A percentile compares a stretch with the other conserved stretches of the same genome.
Conservation (phyloP, 2,888 invertebrate species). For the Tipula lateralis region DNA sequence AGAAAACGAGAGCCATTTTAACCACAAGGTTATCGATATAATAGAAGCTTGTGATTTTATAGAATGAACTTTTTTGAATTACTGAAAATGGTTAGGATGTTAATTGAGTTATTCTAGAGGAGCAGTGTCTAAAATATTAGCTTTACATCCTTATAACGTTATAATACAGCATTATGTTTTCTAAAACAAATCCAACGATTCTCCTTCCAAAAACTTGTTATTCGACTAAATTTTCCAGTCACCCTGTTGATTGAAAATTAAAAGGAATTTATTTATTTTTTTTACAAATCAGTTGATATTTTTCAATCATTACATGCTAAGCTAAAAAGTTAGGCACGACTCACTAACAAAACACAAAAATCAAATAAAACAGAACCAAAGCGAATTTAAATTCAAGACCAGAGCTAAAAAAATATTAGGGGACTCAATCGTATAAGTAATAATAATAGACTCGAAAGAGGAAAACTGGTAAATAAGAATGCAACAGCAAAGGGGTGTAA, state of each 20-base stretch:
- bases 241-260: not conserved
- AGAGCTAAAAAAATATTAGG: not conserved
- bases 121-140: too few species aligned
- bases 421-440: not conserved
- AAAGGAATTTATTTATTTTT: not conserved
- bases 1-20: too few species aligned
- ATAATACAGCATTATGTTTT: too few species aligned
- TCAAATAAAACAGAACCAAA: conserved; percentile 30
- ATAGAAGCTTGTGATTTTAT: too few species aligned
- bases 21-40: too few species aligned
- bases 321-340: conserved; percentile 29
- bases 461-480: not conserved
- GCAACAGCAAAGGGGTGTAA: not conserved
- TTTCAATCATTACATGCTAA: conserved; percentile 29
- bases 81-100: too few species aligned
- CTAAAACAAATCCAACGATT: too few species aligned
- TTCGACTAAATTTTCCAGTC: not conserved
- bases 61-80: too few species aligned
- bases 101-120: too few species aligned
- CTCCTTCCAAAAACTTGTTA: too few species aligned
- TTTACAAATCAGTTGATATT: not conserved
- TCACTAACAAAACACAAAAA: not conserved
- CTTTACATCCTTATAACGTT: too few species aligned
- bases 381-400: conserved; percentile 26
- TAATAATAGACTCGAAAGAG: not conserved